Conservation (phyloP, 2,797 vertebrate genomes). For the Sebastes itinus region DNA sequence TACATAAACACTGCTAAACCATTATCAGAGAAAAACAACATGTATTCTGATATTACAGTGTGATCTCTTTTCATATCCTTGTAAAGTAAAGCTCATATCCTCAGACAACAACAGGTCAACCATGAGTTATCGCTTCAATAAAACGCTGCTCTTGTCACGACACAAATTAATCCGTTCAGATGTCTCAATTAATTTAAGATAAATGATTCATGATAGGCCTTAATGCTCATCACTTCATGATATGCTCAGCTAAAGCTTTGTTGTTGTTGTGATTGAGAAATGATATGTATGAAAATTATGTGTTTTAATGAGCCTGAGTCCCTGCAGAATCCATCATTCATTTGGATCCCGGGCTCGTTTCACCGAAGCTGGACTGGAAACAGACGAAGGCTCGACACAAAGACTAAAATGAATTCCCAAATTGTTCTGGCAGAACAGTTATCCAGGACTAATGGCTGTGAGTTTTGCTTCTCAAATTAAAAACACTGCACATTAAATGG, state of each 20-base stretch:
- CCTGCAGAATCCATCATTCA: conserved; percentile 1
- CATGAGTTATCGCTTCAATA: conserved; percentile 6
- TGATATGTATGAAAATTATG: neutral
- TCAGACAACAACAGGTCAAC: conserved; percentile 3
- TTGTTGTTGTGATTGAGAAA: neutral
- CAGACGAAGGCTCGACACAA: neutral
- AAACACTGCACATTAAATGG: conserved; percentile 11
- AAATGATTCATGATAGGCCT: neutral
- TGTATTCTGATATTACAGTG: neutral
- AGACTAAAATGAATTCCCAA: conserved; percentile 8
- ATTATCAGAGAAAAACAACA: neutral
- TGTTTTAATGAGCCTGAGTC: conserved; percentile 26
- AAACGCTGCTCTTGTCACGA: neutral
- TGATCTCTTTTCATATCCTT: neutral
- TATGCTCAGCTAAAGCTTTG: neutral
- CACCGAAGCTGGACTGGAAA: conserved; percentile 2
- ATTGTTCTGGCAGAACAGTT: conserved; percentile 6
- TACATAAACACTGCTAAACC: conserved; percentile 10
- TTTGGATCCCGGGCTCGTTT: neutral
- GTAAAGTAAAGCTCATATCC: conserved; percentile 9
- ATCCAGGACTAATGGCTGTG: conserved; percentile 10
- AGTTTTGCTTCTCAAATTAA: conserved; percentile 19
- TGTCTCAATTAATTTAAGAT: neutral
- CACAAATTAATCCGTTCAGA: neutral
- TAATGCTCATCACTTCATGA: neutral